These are phyloP conservation scores for Troides aeacus DNA, from an alignment of 2,888 invertebrate species.

Conservation along the genomic window DNA sequence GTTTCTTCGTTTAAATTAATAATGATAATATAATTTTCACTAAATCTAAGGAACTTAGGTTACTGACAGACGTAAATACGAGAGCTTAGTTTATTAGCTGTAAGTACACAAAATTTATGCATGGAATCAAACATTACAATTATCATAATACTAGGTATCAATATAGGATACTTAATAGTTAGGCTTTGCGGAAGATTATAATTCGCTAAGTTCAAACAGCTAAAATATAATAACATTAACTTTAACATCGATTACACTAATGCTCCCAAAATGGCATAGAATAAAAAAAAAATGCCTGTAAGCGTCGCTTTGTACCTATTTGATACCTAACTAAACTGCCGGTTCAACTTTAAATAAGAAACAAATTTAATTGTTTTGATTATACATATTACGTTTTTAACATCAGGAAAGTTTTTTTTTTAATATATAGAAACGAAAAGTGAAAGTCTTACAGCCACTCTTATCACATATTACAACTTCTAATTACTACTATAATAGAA, in stretches of 20 bases:
- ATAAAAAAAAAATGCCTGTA: slow-evolving; percentile 50
- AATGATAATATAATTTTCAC: slow-evolving; percentile 59
- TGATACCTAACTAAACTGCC: slow-evolving; percentile 57
- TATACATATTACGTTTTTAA: slow-evolving; percentile 34
- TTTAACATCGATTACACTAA: slow-evolving; percentile 59
- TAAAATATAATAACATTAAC: slow-evolving; percentile 54
- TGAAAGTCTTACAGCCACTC: slow-evolving; percentile 75
- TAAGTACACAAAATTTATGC: slow-evolving; percentile 60
- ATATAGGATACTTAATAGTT: slow-evolving; percentile 62
- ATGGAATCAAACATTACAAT: slow-evolving; percentile 39
- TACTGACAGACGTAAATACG: slow-evolving; percentile 59
- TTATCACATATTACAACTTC: slow-evolving; percentile 76
- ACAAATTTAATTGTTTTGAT: slow-evolving; percentile 36
- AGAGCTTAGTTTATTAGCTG: slow-evolving; percentile 70
- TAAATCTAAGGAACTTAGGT: slow-evolving; percentile 71
- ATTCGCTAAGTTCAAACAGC: slow-evolving; percentile 47
- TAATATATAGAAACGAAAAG: slow-evolving; percentile 50
- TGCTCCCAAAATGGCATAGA: slow-evolving; percentile 58
- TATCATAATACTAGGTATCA: slow-evolving; percentile 64
- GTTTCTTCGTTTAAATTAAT: slow-evolving; percentile 60
- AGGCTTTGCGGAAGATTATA: slow-evolving; percentile 58
- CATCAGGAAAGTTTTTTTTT: slow-evolving; percentile 45
- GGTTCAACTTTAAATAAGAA: slow-evolving; percentile 54
- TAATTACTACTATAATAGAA: slow-evolving; percentile 76
- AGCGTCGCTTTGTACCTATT: slow-evolving; percentile 63